phyloP scores from a whole-genome alignment of 2,113 vertebrate species.

The Oenanthe oenanthe region DNA sequence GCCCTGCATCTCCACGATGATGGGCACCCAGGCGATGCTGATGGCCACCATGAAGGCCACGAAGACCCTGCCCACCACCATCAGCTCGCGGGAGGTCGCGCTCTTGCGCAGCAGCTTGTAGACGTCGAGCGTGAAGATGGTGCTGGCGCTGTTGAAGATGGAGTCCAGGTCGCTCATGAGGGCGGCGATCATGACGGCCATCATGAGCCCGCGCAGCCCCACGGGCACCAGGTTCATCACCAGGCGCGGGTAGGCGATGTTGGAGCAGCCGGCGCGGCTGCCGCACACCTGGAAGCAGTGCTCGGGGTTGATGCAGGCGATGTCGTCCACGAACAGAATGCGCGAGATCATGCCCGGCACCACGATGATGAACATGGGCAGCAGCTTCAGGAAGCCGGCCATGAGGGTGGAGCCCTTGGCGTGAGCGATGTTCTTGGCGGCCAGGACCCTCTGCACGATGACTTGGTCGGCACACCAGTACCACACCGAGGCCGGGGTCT shows the following conservation, averaged over 20 bases:
- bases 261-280: conserved; percentile 94
- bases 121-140: conserved; percentile 96
- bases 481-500: conserved; percentile 98
- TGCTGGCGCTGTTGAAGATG: conserved; percentile 98
- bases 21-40: conserved; percentile 98
- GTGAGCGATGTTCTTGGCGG: conserved; percentile 94
- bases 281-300: conserved; percentile 97
- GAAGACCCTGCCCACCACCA: conserved; percentile 91
- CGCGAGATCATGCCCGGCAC: conserved; percentile 98
- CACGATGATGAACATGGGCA: conserved; percentile 98
- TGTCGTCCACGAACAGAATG: conserved; percentile 89
- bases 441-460: conserved; percentile 95
- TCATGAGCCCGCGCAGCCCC: conserved; percentile 96
- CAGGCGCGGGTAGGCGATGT: conserved; percentile 95
- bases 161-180: conserved; percentile 99
- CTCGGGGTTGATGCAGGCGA: conserved; percentile 95
- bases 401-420: conserved; percentile 96
- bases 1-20: conserved; percentile 98
- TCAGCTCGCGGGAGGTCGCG: conserved; percentile 88
- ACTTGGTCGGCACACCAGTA: conserved; percentile 99
- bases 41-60: conserved; percentile 93
- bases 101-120: conserved; percentile 87
- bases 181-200: conserved; percentile 99
- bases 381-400: conserved; percentile 93
- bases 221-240: conserved; percentile 95